Conservation (phyloP, 2,113 vertebrate species). For the Cebus imitator region DNA sequence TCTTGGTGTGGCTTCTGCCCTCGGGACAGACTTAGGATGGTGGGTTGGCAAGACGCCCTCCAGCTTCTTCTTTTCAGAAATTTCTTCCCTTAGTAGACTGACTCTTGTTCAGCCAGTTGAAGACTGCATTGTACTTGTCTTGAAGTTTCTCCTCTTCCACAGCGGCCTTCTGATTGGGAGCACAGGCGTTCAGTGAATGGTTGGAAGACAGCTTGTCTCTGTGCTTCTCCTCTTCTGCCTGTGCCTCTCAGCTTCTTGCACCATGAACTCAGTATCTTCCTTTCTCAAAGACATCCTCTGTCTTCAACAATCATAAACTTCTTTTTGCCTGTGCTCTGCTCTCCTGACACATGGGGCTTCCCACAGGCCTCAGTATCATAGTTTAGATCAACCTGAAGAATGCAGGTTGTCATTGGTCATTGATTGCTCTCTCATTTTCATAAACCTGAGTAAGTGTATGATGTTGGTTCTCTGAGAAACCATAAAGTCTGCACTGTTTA, state of each 20-base stretch:
- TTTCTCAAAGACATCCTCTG: neutral
- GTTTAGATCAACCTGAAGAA: neutral
- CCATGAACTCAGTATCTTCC: neutral
- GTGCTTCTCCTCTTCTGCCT: neutral
- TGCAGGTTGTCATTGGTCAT: neutral
- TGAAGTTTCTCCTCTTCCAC: neutral
- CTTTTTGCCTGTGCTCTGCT: neutral
- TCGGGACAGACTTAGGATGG: neutral
- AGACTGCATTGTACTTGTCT: neutral
- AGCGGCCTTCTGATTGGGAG: neutral
- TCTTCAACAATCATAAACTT: neutral
- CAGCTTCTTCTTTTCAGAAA: neutral
- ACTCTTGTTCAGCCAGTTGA: no score
- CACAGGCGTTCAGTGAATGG: neutral
- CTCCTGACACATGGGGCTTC: neutral
- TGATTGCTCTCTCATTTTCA: neutral
- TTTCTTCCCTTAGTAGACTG: neutral
- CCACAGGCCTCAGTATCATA: accelerated
- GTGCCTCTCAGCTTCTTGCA: no score
- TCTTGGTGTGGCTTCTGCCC: no score
- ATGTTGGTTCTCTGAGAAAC: neutral
- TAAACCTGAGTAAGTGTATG: neutral
- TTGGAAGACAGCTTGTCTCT: neutral
- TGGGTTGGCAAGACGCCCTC: neutral
- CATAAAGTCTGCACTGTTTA: neutral